These are phyloP conservation scores for Ictidomys tridecemlineatus DNA, from an alignment of 2,113 vertebrate genomes.

Conservation along the genomic window DNA sequence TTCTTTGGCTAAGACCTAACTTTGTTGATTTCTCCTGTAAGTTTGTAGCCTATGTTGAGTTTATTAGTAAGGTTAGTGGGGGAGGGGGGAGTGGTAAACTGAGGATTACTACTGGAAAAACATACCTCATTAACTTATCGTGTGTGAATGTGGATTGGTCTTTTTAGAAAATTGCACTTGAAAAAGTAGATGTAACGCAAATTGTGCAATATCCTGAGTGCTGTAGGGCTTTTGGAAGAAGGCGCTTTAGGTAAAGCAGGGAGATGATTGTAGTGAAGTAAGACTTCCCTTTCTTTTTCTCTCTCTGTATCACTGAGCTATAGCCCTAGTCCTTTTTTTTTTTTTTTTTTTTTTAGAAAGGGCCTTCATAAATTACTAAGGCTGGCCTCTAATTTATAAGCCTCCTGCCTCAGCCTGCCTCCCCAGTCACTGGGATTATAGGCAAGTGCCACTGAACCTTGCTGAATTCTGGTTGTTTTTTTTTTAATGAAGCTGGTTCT, in stretches of 20 bases:
- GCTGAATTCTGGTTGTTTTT: background rate
- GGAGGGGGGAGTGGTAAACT: background rate
- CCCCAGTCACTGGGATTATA: background rate
- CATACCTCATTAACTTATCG: background rate
- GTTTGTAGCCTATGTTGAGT: background rate
- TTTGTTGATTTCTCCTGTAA: background rate
- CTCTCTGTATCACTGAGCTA: background rate
- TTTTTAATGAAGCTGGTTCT: background rate
- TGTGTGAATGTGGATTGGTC: background rate
- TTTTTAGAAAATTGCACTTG: constrained; percentile 2
- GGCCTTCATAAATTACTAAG: background rate
- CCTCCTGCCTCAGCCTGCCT: background rate
- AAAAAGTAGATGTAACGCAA: background rate
- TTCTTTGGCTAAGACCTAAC: background rate
- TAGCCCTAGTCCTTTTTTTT: background rate
- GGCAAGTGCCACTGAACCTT: no score
- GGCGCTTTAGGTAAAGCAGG: background rate
- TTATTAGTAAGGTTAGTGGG: background rate
- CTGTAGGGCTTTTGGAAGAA: constrained; percentile 57
- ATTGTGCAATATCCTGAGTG: constrained; percentile 52
- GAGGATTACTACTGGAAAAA: background rate
- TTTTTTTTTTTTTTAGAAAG: background rate
- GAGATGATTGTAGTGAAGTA: background rate
- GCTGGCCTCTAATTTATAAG: background rate
- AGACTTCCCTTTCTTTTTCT: background rate